Percentiles rank a stretch among this genome's conserved stretches.
phyloP scores from a whole-genome alignment of 2,113 vertebrate genomes.

The Mormyrus iriodes region DNA sequence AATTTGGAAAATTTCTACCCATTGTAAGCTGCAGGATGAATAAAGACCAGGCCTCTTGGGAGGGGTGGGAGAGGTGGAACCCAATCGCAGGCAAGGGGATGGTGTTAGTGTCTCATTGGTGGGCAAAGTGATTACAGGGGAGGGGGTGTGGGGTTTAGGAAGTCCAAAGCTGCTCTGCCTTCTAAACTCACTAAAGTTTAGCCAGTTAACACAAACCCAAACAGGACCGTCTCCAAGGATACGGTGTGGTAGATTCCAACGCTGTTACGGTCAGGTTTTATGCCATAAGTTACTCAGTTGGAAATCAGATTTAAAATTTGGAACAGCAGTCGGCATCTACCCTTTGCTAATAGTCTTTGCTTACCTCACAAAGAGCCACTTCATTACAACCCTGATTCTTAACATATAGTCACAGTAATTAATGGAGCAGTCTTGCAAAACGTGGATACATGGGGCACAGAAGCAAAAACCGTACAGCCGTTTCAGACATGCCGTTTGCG shows the following conservation, averaged over 20 bases:
- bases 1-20: background rate
- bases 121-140: background rate
- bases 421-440: background rate
- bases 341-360: conserved; percentile 2
- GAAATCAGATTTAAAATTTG: background rate
- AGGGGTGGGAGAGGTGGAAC: background rate
- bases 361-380: conserved; percentile 22
- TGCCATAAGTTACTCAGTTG: background rate
- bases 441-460: background rate
- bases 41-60: conserved; percentile 18
- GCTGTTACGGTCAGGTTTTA: background rate
- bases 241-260: conserved; percentile 13
- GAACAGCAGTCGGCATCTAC: conserved; percentile 14
- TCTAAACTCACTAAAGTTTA: background rate
- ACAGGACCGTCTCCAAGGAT: background rate
- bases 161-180: conserved; percentile 8
- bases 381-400: conserved; percentile 26
- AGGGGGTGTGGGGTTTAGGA: background rate
- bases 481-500: background rate
- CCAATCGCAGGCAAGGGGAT: background rate
- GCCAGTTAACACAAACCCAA: background rate
- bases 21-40: background rate
- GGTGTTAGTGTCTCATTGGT: background rate
- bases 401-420: conserved; percentile 15
- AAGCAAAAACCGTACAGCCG: background rate